Evolutionary conservation across 2,797 vertebrate genomes (phyloP).

Genomic region (Schizothorax lantsangensis): DNA sequence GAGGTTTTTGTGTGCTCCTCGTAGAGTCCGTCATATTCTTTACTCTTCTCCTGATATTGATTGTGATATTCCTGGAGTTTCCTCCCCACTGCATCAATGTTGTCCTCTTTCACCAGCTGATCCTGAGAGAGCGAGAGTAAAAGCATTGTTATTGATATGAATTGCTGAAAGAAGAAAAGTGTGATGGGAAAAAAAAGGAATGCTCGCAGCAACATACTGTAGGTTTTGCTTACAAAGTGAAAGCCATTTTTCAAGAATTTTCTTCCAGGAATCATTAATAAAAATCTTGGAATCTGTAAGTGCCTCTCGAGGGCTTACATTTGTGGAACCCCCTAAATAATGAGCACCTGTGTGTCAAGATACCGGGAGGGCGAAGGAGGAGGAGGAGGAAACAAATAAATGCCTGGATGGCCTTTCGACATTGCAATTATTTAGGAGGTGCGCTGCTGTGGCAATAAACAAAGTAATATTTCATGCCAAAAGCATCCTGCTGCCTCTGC

Average conservation of each 20-base stretch:
- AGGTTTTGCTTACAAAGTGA: slow-evolving; percentile 52
- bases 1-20: slow-evolving; percentile 95
- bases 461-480: slow-evolving; percentile 65
- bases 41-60: slow-evolving; percentile 96
- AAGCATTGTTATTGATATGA: slow-evolving; percentile 75
- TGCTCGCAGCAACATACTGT: slow-evolving; percentile 35
- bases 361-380: slow-evolving; percentile 4
- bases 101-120: slow-evolving; percentile 96
- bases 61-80: slow-evolving; percentile 94
- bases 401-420: slow-evolving; percentile 65
- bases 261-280: slow-evolving; percentile 63
- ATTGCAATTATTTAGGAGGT: slow-evolving; percentile 67
- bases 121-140: slow-evolving; percentile 85
- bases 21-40: slow-evolving; percentile 93
- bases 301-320: slow-evolving; percentile 42
- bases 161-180: slow-evolving; percentile 28
- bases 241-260: slow-evolving; percentile 44
- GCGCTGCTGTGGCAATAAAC: slow-evolving; percentile 52
- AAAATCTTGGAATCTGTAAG: slow-evolving; percentile 61
- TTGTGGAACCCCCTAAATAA: slow-evolving; percentile 64
- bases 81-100: slow-evolving; percentile 93
- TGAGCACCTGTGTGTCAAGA: slow-evolving; percentile 57
- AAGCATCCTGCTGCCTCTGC: slow-evolving; percentile 65
- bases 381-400: slow-evolving; percentile 57
- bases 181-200: not conserved